A percentile compares a stretch with the other conserved stretches of the same genome.
These are phyloP conservation scores for Drosophila repletoides DNA, from an alignment of 1,140 invertebrate species.

Conservation along the genomic window DNA sequence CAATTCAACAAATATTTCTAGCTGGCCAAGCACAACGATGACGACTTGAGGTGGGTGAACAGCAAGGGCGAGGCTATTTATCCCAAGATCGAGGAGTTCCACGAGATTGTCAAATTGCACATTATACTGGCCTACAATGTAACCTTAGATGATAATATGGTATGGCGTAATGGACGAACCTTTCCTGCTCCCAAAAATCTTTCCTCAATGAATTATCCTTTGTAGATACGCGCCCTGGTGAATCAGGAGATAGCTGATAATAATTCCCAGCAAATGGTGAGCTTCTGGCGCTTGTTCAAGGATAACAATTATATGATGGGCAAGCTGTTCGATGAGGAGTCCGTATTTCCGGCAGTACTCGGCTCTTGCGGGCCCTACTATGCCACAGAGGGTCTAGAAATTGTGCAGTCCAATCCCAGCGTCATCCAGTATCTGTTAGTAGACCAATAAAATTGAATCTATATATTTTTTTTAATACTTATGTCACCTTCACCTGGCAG, in stretches of 20 bases:
- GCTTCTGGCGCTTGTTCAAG: constrained; percentile 74
- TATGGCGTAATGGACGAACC: no score
- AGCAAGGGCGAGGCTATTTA: constrained; percentile 60
- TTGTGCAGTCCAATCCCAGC: constrained; percentile 63
- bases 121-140: constrained; percentile 78
- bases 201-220: no score
- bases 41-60: constrained; percentile 71
- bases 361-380: constrained; percentile 77
- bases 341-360: constrained; percentile 67
- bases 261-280: constrained; percentile 74
- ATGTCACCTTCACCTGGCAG: constrained; percentile 21
- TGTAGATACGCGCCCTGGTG: constrained; percentile 64
- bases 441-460: background rate
- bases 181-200: no score
- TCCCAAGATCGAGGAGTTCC: constrained; percentile 75
- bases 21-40: constrained; percentile 67
- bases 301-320: constrained; percentile 82
- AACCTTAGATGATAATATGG: constrained; percentile 79
- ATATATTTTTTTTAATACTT: background rate
- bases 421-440: constrained; percentile 74
- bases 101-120: constrained; percentile 75
- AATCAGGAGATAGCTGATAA: constrained; percentile 77
- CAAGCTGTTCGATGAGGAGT: constrained; percentile 78
- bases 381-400: constrained; percentile 67
- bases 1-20: constrained; percentile 9